A percentile compares a stretch with the other conserved stretches of the same genome.
Evolutionary conservation across 2,888 invertebrate genomes (phyloP).

Genomic region (Mycalesis mineus): DNA sequence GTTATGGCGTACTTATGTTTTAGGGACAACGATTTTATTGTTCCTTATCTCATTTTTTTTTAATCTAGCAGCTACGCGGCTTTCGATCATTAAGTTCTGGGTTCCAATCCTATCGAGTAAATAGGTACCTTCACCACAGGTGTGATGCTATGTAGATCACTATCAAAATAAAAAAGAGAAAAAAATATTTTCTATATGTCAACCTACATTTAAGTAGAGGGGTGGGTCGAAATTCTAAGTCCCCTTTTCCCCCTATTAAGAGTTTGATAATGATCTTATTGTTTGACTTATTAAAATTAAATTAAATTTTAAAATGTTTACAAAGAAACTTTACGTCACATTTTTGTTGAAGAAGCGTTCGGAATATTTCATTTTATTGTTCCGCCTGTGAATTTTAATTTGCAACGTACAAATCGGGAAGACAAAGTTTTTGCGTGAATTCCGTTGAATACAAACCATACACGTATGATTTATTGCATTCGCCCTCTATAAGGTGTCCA

Average conservation of each 20-base stretch:
- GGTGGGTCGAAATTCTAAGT: too few relatives aligned
- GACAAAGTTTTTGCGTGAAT: constrained; percentile 39
- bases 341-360: constrained; percentile 13
- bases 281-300: constrained; percentile 53
- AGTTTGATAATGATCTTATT: constrained; percentile 44
- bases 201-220: too few relatives aligned
- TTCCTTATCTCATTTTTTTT: too few relatives aligned
- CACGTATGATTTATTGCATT: neutral
- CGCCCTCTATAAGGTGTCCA: neutral
- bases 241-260: too few relatives aligned
- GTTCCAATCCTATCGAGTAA: too few relatives aligned
- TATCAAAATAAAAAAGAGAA: too few relatives aligned
- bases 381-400: neutral
- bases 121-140: too few relatives aligned
- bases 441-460: constrained; percentile 36
- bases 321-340: neutral
- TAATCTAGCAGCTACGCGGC: too few relatives aligned
- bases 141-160: too few relatives aligned
- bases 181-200: too few relatives aligned
- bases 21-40: constrained; percentile 43
- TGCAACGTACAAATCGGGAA: constrained; percentile 55
- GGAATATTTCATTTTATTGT: neutral
- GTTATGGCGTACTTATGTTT: constrained; percentile 57
- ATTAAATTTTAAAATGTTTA: constrained; percentile 7
- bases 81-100: too few relatives aligned